Evolutionary conservation across 30 jellyfish, hydroid and myxozoan species (phyloP), one percentile per base, ranked within the genome.

Genomic region (Cassiopea xamachana): DNA sequence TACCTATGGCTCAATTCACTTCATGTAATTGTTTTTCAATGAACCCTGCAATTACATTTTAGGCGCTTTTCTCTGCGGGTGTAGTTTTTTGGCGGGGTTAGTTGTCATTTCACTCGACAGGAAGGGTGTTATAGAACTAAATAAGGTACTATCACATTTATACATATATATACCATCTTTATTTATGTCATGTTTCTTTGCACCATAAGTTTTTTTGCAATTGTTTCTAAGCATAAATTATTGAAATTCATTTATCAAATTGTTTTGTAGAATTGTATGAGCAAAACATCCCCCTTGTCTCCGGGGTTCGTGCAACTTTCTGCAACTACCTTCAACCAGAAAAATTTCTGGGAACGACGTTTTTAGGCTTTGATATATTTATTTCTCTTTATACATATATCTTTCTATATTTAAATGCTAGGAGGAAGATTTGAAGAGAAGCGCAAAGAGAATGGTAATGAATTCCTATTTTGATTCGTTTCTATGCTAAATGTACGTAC

Each of bases 31-130:
- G 64, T 3, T 55, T 55, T 55, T 6, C 12, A 3, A 55, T 55
- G 12, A 3, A 6, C 12, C 64, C 64, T 55, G 12, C 12, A 6
- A 3, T 55, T 55, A 55, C 12, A 6, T 10, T 6, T 55, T 46
- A 95, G 98, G 98, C 55, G 97, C 97, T 7, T 10, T 95, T 47
- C 76, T 95, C 27, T 95, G 98, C 77, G 97, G 87, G 1, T 83
- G 76, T 2, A 96, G 98, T 60, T 95, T 91, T 70, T 64, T 83
- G 27, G 92, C 94, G 27, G 97, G 98, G 1, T 7, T 95, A 55
- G 67, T 95, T 60, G 85, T 91, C 17, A 84, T 72, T 61, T 1
- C 68, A 17, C 88, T 95, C 18, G 98, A 95, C 81, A 73, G 86
- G 18, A 83, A 82, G 19, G 98, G 98, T 68, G 88, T 80, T 46